Percentiles rank a stretch among this genome's conserved stretches.
Evolutionary conservation across 2,113 vertebrate species (phyloP).

Genomic region (Coregonus clupeaformis): DNA sequence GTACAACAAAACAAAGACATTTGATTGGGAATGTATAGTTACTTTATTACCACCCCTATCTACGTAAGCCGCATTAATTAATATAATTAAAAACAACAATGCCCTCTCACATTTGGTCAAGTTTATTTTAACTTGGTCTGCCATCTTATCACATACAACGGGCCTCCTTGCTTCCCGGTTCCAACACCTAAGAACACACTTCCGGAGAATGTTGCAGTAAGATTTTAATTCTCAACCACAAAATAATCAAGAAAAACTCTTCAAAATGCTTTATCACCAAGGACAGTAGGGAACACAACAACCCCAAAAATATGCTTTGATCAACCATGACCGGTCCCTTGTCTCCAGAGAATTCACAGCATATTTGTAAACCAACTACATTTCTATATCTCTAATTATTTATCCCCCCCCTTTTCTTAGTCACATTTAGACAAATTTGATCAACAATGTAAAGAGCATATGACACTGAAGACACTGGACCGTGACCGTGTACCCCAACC

Average conservation of each 20-base stretch:
- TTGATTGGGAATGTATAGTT: not conserved
- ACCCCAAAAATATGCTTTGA: slow-evolving; percentile 21
- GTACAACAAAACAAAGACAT: not conserved
- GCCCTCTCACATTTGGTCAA: slow-evolving; percentile 60
- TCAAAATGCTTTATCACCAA: slow-evolving; percentile 6
- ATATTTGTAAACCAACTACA: not conserved
- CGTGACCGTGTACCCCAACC: not conserved
- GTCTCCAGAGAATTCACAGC: slow-evolving; percentile 23
- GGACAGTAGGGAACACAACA: slow-evolving; percentile 3
- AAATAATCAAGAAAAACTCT: slow-evolving; percentile 32
- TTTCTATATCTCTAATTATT: too few species aligned
- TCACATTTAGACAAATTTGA: not conserved
- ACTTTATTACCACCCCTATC: not conserved
- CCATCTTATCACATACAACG: slow-evolving; percentile 49
- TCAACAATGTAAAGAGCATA: slow-evolving; percentile 9
- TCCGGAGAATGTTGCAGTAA: slow-evolving; percentile 38
- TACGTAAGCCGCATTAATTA: not conserved
- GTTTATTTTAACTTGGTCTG: slow-evolving; percentile 69
- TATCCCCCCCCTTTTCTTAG: too few species aligned
- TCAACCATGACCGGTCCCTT: slow-evolving; percentile 1
- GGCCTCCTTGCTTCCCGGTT: slow-evolving; percentile 37
- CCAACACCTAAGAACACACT: slow-evolving; percentile 9
- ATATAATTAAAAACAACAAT: not conserved
- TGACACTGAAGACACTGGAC: slow-evolving; percentile 34
- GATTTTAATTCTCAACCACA: slow-evolving; percentile 42